Conservation (phyloP, 2,113 vertebrate genomes). For the Rhea pennata region DNA sequence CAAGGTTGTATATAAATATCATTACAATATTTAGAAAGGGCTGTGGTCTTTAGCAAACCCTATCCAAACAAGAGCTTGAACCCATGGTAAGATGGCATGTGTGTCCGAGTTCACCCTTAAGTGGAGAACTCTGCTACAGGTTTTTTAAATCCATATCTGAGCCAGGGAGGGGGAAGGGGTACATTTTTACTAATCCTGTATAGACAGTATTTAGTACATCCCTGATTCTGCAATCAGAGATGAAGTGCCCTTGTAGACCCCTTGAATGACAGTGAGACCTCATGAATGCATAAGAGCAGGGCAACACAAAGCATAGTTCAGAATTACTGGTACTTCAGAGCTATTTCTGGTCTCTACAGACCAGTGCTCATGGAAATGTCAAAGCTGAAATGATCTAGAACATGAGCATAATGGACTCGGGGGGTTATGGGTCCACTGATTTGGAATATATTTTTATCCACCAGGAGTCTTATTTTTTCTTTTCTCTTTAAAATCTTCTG, state of each 20-base stretch:
- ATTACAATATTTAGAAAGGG: not conserved
- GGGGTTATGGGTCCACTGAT: not conserved
- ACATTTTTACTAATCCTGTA: not conserved
- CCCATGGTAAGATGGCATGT: not conserved
- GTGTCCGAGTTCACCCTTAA: not conserved
- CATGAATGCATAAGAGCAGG: not conserved
- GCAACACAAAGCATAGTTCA: not conserved
- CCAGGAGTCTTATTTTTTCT: not conserved
- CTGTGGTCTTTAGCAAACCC: not conserved
- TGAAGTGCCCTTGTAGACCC: constrained; percentile 3
- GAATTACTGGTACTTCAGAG: constrained; percentile 7
- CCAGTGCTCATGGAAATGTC: not conserved
- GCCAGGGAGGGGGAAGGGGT: not conserved
- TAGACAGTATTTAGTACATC: constrained; percentile 5
- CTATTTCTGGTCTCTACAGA: not conserved
- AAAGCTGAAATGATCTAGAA: constrained; percentile 49
- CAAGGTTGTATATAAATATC: not conserved
- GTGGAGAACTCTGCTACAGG: not conserved
- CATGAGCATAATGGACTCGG: not conserved
- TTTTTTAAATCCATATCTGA: not conserved
- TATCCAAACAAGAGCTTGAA: not conserved
- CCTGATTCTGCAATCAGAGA: constrained; percentile 17
- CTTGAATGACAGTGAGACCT: not conserved
- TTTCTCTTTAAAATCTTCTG: not conserved
- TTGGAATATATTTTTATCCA: constrained; percentile 2